phyloP scores from a whole-genome alignment of 2,113 vertebrate genomes.

The Alectura lathami region DNA sequence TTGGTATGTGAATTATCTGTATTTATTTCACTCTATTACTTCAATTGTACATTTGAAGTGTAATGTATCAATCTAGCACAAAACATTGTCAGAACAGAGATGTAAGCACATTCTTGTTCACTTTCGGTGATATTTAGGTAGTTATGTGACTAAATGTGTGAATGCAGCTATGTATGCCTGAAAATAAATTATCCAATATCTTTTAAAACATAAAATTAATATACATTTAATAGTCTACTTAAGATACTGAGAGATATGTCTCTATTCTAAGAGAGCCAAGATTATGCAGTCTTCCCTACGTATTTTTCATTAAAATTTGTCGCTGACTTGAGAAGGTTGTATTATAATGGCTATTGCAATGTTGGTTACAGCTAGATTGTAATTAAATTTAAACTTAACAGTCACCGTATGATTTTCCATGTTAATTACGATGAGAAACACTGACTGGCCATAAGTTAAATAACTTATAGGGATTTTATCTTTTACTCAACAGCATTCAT shows the following conservation, averaged over 20 bases:
- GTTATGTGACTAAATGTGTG: background rate
- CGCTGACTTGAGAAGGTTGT: conserved; percentile 1
- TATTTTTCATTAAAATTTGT: conserved; percentile 25
- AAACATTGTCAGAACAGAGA: background rate
- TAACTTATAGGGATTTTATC: background rate
- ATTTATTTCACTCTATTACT: background rate
- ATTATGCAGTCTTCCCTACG: background rate
- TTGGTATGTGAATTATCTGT: background rate
- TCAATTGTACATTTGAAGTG: background rate
- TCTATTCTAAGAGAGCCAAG: background rate
- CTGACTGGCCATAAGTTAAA: background rate
- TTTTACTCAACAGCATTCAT: background rate
- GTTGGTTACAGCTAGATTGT: background rate
- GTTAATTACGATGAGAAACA: background rate
- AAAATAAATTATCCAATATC: background rate
- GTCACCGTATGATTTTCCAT: background rate
- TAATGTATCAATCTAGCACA: background rate
- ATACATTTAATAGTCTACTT: background rate
- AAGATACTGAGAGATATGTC: background rate
- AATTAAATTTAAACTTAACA: background rate
- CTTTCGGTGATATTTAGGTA: background rate
- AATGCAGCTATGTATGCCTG: background rate
- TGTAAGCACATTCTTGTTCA: background rate
- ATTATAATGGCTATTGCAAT: background rate
- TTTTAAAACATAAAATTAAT: background rate